phyloP scores from a whole-genome alignment of 2,797 vertebrate genomes.

The Enteromius unitaeniatus region DNA sequence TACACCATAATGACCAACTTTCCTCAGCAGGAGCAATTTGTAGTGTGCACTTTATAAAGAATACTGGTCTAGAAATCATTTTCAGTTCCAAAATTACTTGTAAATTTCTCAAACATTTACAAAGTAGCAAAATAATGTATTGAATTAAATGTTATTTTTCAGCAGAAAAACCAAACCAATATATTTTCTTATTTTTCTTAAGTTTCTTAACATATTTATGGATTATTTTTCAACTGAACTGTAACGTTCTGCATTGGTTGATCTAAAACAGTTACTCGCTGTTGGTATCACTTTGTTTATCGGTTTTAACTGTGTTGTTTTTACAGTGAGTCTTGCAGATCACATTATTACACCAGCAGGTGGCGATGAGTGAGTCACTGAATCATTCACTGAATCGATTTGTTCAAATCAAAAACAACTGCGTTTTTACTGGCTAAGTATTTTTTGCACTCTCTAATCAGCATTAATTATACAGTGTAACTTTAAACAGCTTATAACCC shows the following conservation, averaged over 20 bases:
- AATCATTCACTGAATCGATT: not conserved
- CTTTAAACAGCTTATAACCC: not conserved
- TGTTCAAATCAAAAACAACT: not conserved
- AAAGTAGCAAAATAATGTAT: not conserved
- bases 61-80: not conserved
- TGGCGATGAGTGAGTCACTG: not conserved
- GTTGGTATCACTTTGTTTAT: not conserved
- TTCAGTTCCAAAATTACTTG: not conserved
- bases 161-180: not conserved
- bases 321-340: not conserved
- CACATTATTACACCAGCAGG: not conserved
- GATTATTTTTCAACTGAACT: not conserved
- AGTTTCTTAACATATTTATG: not conserved
- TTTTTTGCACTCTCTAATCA: too few relatives aligned
- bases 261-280: not conserved
- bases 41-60: not conserved
- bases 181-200: not conserved
- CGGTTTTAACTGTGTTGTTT: not conserved
- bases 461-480: not conserved
- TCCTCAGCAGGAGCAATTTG: not conserved
- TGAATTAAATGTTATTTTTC: not conserved
- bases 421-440: not conserved
- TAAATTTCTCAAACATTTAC: not conserved
- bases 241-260: not conserved
- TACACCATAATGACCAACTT: not conserved